phyloP scores from a whole-genome alignment of 2,888 invertebrate genomes.

The Cyrtodaria siliqua region DNA sequence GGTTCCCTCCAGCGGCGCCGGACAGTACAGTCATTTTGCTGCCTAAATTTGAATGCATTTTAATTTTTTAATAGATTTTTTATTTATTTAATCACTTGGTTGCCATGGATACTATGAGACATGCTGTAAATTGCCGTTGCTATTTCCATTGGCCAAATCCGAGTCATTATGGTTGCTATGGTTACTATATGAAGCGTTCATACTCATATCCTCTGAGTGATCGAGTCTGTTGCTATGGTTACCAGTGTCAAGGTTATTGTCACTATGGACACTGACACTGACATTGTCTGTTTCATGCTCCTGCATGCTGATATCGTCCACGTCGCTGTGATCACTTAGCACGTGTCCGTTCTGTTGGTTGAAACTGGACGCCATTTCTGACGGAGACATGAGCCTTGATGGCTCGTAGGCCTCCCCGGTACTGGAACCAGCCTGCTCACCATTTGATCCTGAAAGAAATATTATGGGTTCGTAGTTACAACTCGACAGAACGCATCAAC shows the following conservation, averaged over 20 bases:
- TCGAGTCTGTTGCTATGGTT: constrained; percentile 64
- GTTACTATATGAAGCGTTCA: constrained; percentile 61
- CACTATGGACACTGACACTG: constrained; percentile 67
- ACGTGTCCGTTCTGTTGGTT: constrained; percentile 16
- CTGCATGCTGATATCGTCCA: constrained; percentile 53
- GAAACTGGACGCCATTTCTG: constrained; percentile 44
- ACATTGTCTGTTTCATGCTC: constrained; percentile 48
- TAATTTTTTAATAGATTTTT: no score
- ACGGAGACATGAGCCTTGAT: constrained; percentile 43
- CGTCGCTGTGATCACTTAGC: constrained; percentile 59
- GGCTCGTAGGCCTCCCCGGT: constrained; percentile 12
- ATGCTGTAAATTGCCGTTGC: constrained; percentile 35
- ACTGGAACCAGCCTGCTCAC: constrained; percentile 1
- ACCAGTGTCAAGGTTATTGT: constrained; percentile 55
- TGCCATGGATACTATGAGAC: constrained; percentile 17
- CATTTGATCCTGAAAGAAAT: background rate
- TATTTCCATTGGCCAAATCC: constrained; percentile 53
- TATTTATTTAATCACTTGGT: no score
- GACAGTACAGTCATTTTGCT: no score
- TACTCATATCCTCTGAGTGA: constrained; percentile 64
- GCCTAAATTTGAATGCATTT: no score
- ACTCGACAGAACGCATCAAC: no score
- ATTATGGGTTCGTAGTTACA: no score
- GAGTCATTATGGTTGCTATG: constrained; percentile 49
- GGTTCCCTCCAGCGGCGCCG: no score